These are phyloP conservation scores for Lypha dubia DNA, from an alignment of 2,888 invertebrate genomes.

Conservation along the genomic window DNA sequence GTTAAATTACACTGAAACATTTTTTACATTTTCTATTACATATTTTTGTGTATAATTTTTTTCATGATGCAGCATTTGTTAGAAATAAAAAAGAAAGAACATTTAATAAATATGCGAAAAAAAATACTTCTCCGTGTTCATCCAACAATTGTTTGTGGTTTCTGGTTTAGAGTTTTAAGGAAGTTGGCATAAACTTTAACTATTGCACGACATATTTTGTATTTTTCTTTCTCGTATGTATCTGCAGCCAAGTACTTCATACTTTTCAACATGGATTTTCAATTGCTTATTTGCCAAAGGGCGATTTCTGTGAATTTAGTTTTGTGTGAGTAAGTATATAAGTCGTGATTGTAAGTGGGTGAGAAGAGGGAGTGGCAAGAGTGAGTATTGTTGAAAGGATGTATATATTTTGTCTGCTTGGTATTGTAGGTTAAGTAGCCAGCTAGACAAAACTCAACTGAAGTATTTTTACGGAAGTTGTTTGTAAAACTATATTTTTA, in stretches of 20 bases:
- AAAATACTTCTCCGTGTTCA: constrained; percentile 23
- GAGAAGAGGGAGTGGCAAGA: too few species aligned
- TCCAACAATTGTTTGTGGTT: constrained; percentile 59
- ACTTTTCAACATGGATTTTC: constrained; percentile 32
- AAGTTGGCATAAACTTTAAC: constrained; percentile 51
- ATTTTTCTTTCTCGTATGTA: too few species aligned
- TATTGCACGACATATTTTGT: constrained; percentile 32
- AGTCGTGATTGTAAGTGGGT: too few species aligned
- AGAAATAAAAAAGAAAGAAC: constrained; percentile 9
- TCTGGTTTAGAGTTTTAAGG: constrained; percentile 64
- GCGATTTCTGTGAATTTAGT: constrained; percentile 40
- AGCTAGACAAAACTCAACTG: constrained; percentile 62
- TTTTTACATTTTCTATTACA: not conserved
- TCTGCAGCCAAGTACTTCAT: constrained; percentile 37
- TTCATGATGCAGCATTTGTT: not conserved
- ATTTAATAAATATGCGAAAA: constrained; percentile 37
- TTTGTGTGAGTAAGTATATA: not conserved
- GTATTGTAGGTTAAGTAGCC: constrained; percentile 65
- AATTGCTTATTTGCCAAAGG: constrained; percentile 54
- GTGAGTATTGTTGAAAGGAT: not conserved
- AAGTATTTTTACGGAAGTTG: constrained; percentile 64
- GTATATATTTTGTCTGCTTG: constrained; percentile 31
- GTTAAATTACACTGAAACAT: not conserved
- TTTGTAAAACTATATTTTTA: constrained; percentile 44
- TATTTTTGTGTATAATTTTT: not conserved